A percentile compares a stretch with the other conserved stretches of the same genome.
Conservation (phyloP, 2,888 invertebrate genomes). For the Hecatera dysodea region DNA sequence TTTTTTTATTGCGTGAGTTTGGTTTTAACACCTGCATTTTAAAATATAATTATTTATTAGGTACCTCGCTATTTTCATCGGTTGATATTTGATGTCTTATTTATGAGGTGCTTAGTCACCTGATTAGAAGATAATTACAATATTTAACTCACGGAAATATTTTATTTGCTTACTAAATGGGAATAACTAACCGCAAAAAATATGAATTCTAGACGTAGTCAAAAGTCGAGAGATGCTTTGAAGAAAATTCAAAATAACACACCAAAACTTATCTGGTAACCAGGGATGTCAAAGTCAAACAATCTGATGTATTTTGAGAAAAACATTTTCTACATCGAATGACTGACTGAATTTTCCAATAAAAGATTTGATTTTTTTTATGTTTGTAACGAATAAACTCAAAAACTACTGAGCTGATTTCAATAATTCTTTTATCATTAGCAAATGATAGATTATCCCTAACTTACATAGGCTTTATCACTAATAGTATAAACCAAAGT, state of each 20-base stretch:
- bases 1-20: neutral
- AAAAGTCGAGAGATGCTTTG: slow-evolving; percentile 45
- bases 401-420: too few species aligned
- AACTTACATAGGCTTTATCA: too few species aligned
- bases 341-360: neutral
- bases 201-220: slow-evolving; percentile 47
- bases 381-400: too few species aligned
- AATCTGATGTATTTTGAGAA: neutral
- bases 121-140: neutral
- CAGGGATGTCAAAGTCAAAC: slow-evolving; percentile 52
- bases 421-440: too few species aligned
- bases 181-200: slow-evolving; percentile 54
- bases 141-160: neutral
- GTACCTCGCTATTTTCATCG: neutral
- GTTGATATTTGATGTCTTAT: neutral
- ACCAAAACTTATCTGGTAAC: slow-evolving; percentile 48
- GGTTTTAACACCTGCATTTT: neutral
- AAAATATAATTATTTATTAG: neutral
- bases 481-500: too few species aligned
- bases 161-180: slow-evolving; percentile 33
- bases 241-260: slow-evolving; percentile 57
- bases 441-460: too few species aligned
- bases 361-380: too few species aligned
- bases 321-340: neutral
- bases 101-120: neutral